Evolutionary conservation across 2,797 vertebrate species (phyloP).

Genomic region (Novumbra hubbsi): DNA sequence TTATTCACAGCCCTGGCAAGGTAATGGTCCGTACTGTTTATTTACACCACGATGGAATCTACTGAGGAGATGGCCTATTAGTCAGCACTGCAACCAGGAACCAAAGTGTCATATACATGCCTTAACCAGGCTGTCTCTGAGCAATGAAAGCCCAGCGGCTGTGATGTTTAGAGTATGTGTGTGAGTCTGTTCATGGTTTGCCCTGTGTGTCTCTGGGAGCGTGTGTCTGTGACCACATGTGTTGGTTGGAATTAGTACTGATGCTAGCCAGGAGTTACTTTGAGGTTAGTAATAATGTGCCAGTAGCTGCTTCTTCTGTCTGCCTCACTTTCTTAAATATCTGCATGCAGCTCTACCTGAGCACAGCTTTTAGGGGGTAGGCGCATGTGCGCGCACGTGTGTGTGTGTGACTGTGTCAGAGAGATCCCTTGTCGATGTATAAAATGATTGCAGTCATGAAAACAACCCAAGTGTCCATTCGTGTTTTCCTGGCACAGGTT

Average conservation of each 20-base stretch:
- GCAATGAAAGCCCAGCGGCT: background rate
- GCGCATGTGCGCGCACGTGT: background rate
- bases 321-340: conserved; percentile 57
- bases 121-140: conserved; percentile 52
- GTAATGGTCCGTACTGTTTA: conserved; percentile 63
- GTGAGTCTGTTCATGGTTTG: conserved; percentile 13
- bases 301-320: conserved; percentile 45
- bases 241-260: conserved; percentile 52
- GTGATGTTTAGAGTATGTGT: background rate
- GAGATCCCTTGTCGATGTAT: too few relatives aligned
- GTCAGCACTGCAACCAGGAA: conserved; percentile 58
- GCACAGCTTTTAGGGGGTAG: conserved; percentile 20
- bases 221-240: conserved; percentile 21
- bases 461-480: background rate
- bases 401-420: background rate
- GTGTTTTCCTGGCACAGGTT: background rate
- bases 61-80: conserved; percentile 57
- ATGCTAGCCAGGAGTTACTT: conserved; percentile 49
- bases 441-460: too few relatives aligned
- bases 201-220: conserved; percentile 16
- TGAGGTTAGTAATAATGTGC: conserved; percentile 50
- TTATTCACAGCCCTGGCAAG: conserved; percentile 38
- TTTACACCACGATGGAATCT: conserved; percentile 65
- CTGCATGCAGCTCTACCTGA: conserved; percentile 40
- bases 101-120: conserved; percentile 51